phyloP scores from a whole-genome alignment of 2,888 invertebrate species.

The Deilephila porcellus region DNA sequence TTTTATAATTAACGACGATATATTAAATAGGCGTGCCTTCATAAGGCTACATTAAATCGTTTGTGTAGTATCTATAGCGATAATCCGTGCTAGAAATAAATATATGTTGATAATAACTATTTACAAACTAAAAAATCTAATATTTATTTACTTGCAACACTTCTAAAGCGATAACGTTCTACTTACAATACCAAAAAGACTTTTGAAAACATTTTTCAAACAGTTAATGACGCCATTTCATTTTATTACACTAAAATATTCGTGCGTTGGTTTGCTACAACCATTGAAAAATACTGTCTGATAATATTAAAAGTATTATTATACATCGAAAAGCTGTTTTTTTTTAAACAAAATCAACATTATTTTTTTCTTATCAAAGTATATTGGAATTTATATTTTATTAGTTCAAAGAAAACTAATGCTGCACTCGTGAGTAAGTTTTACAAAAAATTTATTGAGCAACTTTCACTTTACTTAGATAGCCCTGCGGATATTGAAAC shows the following conservation, averaged over 20 bases:
- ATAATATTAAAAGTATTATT: neutral
- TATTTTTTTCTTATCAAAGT: neutral
- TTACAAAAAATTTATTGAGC: neutral
- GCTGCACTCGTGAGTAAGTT: neutral
- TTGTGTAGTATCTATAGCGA: too few species aligned
- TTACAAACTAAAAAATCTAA: neutral
- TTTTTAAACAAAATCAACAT: too few species aligned
- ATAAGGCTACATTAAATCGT: too few species aligned
- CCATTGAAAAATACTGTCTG: neutral
- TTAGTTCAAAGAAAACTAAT: neutral
- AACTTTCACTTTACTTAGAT: constrained; percentile 12
- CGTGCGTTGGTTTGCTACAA: neutral
- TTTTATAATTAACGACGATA: too few species aligned
- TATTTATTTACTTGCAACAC: neutral
- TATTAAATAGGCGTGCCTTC: too few species aligned
- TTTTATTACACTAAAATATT: constrained; percentile 13
- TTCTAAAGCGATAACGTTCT: neutral
- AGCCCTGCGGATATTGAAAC: neutral
- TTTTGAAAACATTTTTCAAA: neutral
- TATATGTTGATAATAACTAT: too few species aligned
- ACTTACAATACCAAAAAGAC: neutral
- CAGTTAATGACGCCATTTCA: neutral
- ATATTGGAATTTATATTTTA: neutral
- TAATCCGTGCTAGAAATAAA: too few species aligned
- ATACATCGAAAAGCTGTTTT: too few species aligned